A percentile compares a stretch with the other conserved stretches of the same genome.
Evolutionary conservation across 2,888 invertebrate species (phyloP).

Genomic region (Hoplodrina ambigua): DNA sequence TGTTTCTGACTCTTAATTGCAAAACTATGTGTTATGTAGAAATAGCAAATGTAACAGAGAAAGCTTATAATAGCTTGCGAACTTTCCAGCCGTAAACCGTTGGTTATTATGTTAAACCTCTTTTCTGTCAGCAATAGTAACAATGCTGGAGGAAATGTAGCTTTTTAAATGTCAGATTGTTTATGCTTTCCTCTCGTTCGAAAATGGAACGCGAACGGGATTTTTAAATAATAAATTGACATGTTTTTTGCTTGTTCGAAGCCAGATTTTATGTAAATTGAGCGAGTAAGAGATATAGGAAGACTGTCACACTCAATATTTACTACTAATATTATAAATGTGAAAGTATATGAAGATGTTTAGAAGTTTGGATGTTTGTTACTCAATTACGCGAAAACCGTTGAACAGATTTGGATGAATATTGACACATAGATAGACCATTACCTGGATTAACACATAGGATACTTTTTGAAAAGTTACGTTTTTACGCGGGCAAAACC

Average conservation of each 20-base stretch:
- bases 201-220: constrained; percentile 50
- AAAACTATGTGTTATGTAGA: constrained; percentile 65
- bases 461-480: no score
- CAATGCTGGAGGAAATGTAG: constrained; percentile 53
- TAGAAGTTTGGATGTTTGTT: no score
- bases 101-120: constrained; percentile 59
- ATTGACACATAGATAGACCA: no score
- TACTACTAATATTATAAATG: no score
- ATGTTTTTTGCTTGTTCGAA: constrained; percentile 29
- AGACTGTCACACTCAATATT: neutral
- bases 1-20: constrained; percentile 73
- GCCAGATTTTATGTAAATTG: constrained; percentile 38
- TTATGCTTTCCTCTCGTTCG: constrained; percentile 55
- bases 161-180: constrained; percentile 49
- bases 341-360: no score
- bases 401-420: no score
- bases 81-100: constrained; percentile 57
- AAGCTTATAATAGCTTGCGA: constrained; percentile 60
- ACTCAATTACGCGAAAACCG: no score
- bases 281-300: constrained; percentile 15
- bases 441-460: no score
- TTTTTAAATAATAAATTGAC: constrained; percentile 51
- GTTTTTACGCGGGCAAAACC: no score
- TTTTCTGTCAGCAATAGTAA: constrained; percentile 59
- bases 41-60: constrained; percentile 63